Conservation (phyloP, 2,113 vertebrate species). For the Pantherophis guttatus region DNA sequence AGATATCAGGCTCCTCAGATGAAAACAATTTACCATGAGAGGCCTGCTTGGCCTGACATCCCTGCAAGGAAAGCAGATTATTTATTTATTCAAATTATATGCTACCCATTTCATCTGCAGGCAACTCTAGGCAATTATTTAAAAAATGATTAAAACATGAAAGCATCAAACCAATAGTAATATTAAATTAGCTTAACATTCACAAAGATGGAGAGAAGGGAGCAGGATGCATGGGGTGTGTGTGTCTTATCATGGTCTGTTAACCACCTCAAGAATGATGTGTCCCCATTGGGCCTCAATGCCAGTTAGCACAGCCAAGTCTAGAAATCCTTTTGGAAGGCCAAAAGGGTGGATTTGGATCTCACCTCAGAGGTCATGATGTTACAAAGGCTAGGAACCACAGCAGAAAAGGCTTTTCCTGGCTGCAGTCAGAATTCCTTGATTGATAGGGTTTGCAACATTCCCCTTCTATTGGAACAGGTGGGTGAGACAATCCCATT, state of each 20-base stretch:
- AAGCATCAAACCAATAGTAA: not conserved
- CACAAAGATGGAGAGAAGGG: not conserved
- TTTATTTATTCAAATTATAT: not conserved
- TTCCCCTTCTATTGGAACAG: not conserved
- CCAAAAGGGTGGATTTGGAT: not conserved
- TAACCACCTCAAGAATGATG: not conserved
- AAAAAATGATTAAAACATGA: not conserved
- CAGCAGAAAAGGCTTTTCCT: not conserved
- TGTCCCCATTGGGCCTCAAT: not conserved
- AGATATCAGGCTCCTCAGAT: slow-evolving; percentile 52
- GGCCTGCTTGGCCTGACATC: not conserved
- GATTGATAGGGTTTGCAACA: not conserved
- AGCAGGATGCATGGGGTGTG: not conserved
- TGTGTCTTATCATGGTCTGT: not conserved
- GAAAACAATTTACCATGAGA: not conserved
- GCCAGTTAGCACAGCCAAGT: not conserved
- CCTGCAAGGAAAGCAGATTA: slow-evolving; percentile 37
- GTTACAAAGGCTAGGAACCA: not conserved
- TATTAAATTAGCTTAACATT: not conserved
- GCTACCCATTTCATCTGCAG: not conserved
- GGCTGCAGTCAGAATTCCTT: not conserved
- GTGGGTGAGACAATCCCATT: not conserved
- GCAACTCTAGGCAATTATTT: not conserved
- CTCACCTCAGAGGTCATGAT: not conserved
- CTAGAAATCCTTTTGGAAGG: not conserved